A percentile compares a stretch with the other conserved stretches of the same genome.
phyloP scores from a whole-genome alignment of 2,797 vertebrate species.

The Oreortyx pictus region DNA sequence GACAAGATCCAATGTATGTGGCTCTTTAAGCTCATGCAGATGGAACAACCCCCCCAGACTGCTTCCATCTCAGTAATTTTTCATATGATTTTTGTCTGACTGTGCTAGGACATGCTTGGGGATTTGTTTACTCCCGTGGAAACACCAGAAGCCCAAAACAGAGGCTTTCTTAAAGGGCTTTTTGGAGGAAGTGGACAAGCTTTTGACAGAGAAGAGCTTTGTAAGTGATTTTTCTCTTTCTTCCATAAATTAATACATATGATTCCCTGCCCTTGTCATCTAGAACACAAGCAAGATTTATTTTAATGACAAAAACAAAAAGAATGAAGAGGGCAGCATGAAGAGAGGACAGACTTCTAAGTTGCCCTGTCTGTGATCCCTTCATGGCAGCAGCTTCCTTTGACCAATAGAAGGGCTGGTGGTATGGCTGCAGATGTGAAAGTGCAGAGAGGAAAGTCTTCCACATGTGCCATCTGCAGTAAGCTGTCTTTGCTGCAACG shows the following conservation, averaged over 20 bases:
- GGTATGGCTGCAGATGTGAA: accelerated
- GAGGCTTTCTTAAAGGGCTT: constrained; percentile 97
- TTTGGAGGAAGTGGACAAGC: constrained; percentile 94
- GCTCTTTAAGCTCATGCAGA: neutral
- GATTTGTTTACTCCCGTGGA: constrained; percentile 96
- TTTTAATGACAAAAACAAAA: neutral
- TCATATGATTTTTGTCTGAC: constrained; percentile 2
- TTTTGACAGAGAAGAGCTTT: constrained; percentile 98
- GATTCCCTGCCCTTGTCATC: neutral
- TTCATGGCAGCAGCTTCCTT: neutral
- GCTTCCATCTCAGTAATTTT: neutral
- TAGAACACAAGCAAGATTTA: neutral
- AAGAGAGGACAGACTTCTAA: neutral
- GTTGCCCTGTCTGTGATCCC: neutral
- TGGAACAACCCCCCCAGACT: neutral
- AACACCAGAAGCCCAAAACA: constrained; percentile 95
- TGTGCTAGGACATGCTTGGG: constrained; percentile 93
- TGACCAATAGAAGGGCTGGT: accelerated
- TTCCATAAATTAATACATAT: neutral
- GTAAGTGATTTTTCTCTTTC: constrained; percentile 80
- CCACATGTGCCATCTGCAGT: accelerated
- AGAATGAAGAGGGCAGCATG: neutral
- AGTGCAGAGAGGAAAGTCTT: neutral
- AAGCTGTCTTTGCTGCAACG: accelerated
- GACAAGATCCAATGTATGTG: neutral